Evolutionary conservation across 1,140 invertebrate genomes (phyloP).

Genomic region (Drosophila sechellia): DNA sequence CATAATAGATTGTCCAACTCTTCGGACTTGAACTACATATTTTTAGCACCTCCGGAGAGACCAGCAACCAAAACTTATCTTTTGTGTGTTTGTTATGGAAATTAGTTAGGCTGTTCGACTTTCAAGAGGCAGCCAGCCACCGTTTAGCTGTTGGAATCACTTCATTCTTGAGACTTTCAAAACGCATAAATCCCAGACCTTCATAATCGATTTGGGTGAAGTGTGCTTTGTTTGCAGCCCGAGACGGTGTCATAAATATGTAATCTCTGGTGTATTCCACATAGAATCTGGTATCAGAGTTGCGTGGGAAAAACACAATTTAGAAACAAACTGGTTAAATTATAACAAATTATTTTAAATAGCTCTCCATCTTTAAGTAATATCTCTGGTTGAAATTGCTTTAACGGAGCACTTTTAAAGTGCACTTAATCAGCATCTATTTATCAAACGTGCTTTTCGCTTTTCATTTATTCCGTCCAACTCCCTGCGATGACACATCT

Average conservation of each 20-base stretch:
- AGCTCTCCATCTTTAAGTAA: too few species aligned
- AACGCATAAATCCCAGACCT: constrained; percentile 40
- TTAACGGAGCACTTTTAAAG: not conserved
- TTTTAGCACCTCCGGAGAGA: constrained; percentile 60
- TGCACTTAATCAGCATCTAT: constrained; percentile 12
- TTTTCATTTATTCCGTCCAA: constrained; percentile 10
- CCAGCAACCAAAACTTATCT: constrained; percentile 25
- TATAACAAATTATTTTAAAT: too few species aligned
- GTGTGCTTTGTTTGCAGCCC: constrained; percentile 12
- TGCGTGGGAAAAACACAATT: constrained; percentile 11
- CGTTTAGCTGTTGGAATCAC: constrained; percentile 31
- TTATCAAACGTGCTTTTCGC: constrained; percentile 6
- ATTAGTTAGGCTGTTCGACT: constrained; percentile 28
- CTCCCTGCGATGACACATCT: not conserved
- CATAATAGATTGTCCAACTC: constrained; percentile 29
- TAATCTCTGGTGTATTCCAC: constrained; percentile 22
- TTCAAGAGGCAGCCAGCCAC: constrained; percentile 22
- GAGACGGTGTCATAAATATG: constrained; percentile 44
- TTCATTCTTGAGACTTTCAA: constrained; percentile 34
- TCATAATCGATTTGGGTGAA: constrained; percentile 38
- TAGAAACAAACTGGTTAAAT: too few species aligned
- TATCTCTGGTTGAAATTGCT: too few species aligned
- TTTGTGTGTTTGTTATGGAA: constrained; percentile 61
- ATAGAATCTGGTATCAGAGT: constrained; percentile 17
- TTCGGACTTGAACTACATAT: constrained; percentile 45